Evolutionary conservation across 2,888 invertebrate genomes (phyloP), one percentile per base, ranked within the genome.

Genomic region (Dyspetes luteomarginatus): DNA sequence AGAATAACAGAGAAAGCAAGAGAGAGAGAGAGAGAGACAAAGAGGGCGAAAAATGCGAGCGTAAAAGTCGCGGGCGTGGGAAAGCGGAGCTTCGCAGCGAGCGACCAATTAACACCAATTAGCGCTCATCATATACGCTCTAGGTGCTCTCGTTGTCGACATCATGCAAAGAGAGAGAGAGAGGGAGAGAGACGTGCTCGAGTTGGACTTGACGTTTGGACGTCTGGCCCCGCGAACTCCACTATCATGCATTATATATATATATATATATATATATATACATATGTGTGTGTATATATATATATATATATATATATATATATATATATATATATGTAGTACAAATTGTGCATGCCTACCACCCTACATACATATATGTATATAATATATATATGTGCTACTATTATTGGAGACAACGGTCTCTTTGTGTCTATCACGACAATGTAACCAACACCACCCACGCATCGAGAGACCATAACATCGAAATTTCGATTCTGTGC

Each of bases 31-130:
- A 58, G 77, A 68, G 82, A 81, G 83, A 86, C 84, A 84, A 30
- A 64, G 69, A 26, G 41, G 55, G 60, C 78, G 83, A 86, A 82
- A 87, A 88, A 88, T 85, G 86, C 87, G 88, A 88, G 89, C 87
- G 88, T 85, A 88, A 89, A 90, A 90, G 90, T 90, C 90, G 90
- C 89, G 90, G 91, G 91, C 91, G 91, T 91, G 91, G 90, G 91
- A 91, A 91, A 91, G 90, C 83, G 85, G 86, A 87, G 85, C 87
- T 86, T 85, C 85, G 87, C 36, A 88, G 88, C 87, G 88, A 89
- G 89, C 88, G 89, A 88, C 88, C 91, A 92, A 91, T 92, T 92
- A 92, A 91, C 91, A 91, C 91, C 91, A 92, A 92, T 92, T 91
- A 92, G 88, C 88, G 89, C 88, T 91, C 91, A 91, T 91, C 90